Evolutionary conservation across 1,140 invertebrate genomes (phyloP).

Genomic region (Eriocheir sinensis): DNA sequence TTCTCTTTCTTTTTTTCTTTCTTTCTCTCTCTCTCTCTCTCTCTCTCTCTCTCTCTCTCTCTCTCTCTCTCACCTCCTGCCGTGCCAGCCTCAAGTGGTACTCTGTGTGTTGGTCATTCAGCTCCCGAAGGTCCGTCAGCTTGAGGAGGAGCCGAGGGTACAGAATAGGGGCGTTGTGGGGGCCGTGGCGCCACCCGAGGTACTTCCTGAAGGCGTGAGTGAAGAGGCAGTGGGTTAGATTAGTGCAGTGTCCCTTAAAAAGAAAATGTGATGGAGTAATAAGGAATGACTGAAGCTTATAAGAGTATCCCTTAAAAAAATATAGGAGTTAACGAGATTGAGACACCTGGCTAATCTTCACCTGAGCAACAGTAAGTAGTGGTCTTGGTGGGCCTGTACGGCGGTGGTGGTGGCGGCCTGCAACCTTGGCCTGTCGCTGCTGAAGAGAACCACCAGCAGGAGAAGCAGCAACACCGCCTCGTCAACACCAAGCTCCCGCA

Average conservation of each 20-base stretch:
- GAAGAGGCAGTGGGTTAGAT: too few species aligned
- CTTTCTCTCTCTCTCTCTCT: not conserved
- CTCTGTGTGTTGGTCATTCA: constrained; percentile 70
- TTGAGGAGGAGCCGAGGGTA: constrained; percentile 68
- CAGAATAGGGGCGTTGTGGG: constrained; percentile 61
- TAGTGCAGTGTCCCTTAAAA: too few species aligned
- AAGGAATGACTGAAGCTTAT: too few species aligned
- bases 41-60: not conserved
- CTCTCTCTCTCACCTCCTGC: constrained; percentile 53
- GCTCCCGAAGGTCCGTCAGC: constrained; percentile 65
- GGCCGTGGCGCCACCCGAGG: constrained; percentile 63
- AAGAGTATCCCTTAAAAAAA: not conserved
- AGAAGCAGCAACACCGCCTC: constrained; percentile 68
- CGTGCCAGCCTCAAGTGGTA: constrained; percentile 68
- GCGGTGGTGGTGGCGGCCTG: not conserved
- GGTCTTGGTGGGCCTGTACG: constrained; percentile 56
- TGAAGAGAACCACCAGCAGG: constrained; percentile 66
- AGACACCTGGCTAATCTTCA: not conserved
- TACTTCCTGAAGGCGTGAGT: constrained; percentile 40
- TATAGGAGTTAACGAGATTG: not conserved
- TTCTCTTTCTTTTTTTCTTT: not conserved
- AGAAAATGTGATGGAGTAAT: too few species aligned
- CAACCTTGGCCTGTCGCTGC: constrained; percentile 40
- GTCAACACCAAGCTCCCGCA: constrained; percentile 64
- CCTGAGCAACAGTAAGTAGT: constrained; percentile 57